These are phyloP conservation scores for Drosophila atroscutellata DNA, from an alignment of 2,888 invertebrate species.

Conservation along the genomic window DNA sequence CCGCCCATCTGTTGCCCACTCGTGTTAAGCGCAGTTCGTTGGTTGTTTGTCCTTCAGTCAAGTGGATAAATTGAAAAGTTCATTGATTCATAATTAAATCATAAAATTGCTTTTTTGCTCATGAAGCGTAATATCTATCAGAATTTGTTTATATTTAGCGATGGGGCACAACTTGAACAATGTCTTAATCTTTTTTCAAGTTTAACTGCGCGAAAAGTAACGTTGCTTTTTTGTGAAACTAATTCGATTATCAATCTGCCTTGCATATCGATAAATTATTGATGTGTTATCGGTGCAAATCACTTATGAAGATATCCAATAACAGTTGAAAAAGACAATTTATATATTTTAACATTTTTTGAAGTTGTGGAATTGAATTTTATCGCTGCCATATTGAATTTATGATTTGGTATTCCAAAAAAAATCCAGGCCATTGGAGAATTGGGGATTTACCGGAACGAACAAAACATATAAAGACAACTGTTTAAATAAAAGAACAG, in stretches of 20 bases:
- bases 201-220: slow-evolving; percentile 1
- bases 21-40: slow-evolving; percentile 36
- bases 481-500: slow-evolving; percentile 50
- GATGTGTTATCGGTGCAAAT: neutral
- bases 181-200: neutral
- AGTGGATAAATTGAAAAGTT: slow-evolving; percentile 55
- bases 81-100: slow-evolving; percentile 74
- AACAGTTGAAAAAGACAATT: neutral
- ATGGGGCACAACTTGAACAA: slow-evolving; percentile 11
- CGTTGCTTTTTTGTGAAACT: slow-evolving; percentile 3
- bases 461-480: slow-evolving; percentile 33
- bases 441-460: slow-evolving; percentile 50
- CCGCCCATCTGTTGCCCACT: neutral
- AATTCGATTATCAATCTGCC: neutral
- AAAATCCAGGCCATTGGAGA: slow-evolving; percentile 53
- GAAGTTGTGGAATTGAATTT: slow-evolving; percentile 15
- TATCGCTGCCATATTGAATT: neutral
- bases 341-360: neutral
- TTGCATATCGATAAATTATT: slow-evolving; percentile 9
- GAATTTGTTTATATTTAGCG: slow-evolving; percentile 20
- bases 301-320: neutral
- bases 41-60: slow-evolving; percentile 66
- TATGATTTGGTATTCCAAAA: slow-evolving; percentile 12
- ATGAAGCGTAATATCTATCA: slow-evolving; percentile 42
- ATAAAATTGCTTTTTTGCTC: slow-evolving; percentile 45